phyloP scores from a whole-genome alignment of 2,797 vertebrate species.

The Heterohyrax brucei region DNA sequence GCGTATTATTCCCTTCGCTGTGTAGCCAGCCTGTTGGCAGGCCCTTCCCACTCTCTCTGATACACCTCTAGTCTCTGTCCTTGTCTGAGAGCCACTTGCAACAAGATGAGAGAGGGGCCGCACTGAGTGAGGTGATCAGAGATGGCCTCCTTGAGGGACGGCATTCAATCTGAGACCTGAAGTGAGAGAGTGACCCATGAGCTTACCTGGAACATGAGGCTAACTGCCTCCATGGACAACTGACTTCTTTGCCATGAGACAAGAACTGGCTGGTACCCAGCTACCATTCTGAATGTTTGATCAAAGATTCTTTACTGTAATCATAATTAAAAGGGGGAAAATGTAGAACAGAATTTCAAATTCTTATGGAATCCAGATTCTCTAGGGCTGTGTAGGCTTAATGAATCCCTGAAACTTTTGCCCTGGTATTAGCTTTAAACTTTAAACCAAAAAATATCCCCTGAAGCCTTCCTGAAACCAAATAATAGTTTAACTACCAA shows the following conservation, averaged over 20 bases:
- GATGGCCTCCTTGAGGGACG: neutral
- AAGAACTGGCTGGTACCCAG: neutral
- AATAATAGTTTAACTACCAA: neutral
- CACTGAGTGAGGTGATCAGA: neutral
- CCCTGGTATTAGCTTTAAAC: neutral
- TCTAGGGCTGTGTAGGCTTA: neutral
- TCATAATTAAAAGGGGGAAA: neutral
- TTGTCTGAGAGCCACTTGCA: neutral
- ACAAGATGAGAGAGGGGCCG: neutral
- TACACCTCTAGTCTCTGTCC: neutral
- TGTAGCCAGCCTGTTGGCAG: neutral
- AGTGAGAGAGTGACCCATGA: neutral
- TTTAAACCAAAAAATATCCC: neutral
- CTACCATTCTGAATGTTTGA: neutral
- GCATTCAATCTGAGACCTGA: neutral
- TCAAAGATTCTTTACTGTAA: neutral
- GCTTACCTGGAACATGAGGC: neutral
- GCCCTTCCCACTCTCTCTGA: neutral
- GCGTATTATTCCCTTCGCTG: neutral
- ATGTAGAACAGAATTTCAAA: neutral
- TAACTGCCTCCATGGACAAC: neutral
- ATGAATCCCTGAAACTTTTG: too few species aligned
- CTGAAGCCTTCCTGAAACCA: neutral
- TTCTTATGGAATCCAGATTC: neutral
- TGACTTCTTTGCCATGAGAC: neutral